phyloP scores from a whole-genome alignment of 2,888 invertebrate species.

The Acronicta leporina region DNA sequence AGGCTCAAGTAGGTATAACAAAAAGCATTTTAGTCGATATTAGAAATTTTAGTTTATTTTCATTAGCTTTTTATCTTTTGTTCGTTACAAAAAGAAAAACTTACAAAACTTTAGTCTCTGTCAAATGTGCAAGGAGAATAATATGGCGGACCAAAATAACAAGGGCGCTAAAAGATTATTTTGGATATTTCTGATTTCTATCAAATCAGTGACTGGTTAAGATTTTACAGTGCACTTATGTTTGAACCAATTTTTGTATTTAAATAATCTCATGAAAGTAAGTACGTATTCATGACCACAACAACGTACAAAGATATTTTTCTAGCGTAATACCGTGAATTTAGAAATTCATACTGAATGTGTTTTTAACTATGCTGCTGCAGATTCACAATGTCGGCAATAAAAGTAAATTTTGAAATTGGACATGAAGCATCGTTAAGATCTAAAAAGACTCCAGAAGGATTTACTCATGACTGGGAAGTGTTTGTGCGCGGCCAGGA shows the following conservation, averaged over 20 bases:
- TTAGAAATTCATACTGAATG: constrained; percentile 45
- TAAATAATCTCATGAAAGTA: constrained; percentile 56
- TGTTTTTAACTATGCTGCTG: constrained; percentile 47
- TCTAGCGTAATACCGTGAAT: constrained; percentile 50
- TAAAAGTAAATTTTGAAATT: constrained; percentile 95
- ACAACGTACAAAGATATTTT: constrained; percentile 51
- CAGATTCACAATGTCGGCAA: constrained; percentile 78
- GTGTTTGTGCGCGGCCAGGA: constrained; percentile 97
- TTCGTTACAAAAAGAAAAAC: neutral
- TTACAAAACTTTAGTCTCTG: neutral
- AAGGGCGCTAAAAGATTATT: constrained; percentile 88
- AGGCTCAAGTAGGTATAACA: no score
- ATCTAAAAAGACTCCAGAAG: constrained; percentile 94
- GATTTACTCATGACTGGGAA: constrained; percentile 99
- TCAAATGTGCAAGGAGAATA: constrained; percentile 56
- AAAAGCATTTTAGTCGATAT: no score
- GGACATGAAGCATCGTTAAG: constrained; percentile 96
- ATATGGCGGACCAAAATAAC: constrained; percentile 89
- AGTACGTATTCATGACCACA: constrained; percentile 44
- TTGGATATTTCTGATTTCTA: constrained; percentile 69
- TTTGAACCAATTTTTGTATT: constrained; percentile 45
- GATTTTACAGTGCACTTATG: constrained; percentile 57
- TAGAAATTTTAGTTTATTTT: neutral
- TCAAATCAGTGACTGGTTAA: constrained; percentile 63
- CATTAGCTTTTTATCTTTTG: neutral